phyloP scores from a whole-genome alignment of 2,797 vertebrate species.

The Okamejei kenojei region DNA sequence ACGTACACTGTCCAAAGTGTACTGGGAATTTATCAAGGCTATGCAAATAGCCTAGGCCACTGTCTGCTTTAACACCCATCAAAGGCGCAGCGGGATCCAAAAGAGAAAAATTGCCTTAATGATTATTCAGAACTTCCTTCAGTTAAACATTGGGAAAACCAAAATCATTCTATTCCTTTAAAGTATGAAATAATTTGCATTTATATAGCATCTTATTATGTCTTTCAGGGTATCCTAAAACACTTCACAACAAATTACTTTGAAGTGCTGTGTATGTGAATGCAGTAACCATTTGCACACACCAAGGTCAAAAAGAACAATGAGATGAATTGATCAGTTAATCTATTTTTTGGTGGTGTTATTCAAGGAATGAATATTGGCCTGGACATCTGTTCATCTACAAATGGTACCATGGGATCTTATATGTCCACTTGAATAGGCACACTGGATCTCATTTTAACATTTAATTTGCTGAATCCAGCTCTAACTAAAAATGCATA shows the following conservation, averaged over 20 bases:
- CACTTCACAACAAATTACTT: slow-evolving; percentile 30
- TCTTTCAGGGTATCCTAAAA: slow-evolving; percentile 22
- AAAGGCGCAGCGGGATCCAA: neutral
- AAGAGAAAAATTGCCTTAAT: slow-evolving; percentile 10
- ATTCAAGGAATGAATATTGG: neutral
- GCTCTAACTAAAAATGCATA: neutral
- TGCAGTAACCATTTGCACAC: slow-evolving; percentile 26
- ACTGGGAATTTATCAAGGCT: neutral
- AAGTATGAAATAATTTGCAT: slow-evolving; percentile 32
- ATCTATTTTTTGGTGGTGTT: slow-evolving; percentile 21
- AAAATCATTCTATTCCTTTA: slow-evolving; percentile 14
- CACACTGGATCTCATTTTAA: neutral
- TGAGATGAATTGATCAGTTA: slow-evolving; percentile 14
- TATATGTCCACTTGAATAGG: neutral
- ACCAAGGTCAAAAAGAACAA: slow-evolving; percentile 33
- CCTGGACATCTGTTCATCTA: slow-evolving; percentile 6
- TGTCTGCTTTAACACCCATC: neutral
- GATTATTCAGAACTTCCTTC: slow-evolving; percentile 19
- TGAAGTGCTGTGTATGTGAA: slow-evolving; percentile 18
- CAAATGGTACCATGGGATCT: slow-evolving; percentile 32
- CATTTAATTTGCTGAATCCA: neutral
- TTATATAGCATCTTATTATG: slow-evolving; percentile 30
- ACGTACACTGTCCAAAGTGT: neutral
- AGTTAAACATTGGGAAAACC: slow-evolving; percentile 14
- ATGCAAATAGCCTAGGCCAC: neutral